phyloP scores from a whole-genome alignment of 1,140 invertebrate species.

The Diabrotica virgifera region DNA sequence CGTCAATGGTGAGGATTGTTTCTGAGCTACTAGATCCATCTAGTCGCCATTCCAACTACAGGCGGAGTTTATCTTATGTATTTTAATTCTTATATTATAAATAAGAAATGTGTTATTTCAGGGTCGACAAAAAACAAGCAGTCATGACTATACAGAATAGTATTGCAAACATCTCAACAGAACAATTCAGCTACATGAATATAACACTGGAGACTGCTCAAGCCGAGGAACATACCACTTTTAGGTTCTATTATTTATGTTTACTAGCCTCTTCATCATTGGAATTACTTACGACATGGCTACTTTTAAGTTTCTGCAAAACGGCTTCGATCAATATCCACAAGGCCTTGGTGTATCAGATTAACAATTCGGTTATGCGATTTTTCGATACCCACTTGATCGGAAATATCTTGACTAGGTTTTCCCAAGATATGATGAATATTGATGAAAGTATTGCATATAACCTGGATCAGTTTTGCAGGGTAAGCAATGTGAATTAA shows the following conservation, averaged over 20 bases:
- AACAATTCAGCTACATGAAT: conserved; percentile 4
- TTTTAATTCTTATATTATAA: too few species aligned
- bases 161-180: conserved; percentile 13
- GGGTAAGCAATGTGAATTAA: too few species aligned
- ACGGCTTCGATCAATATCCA: conserved; percentile 37
- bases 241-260: not conserved
- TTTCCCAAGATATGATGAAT: conserved; percentile 38
- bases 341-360: conserved; percentile 30
- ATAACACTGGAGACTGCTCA: too few species aligned
- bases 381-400: conserved; percentile 41
- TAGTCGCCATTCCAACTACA: too few species aligned
- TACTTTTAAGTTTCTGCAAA: conserved; percentile 20
- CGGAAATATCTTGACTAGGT: conserved; percentile 41
- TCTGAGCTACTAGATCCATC: too few species aligned
- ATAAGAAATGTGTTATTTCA: conserved; percentile 13
- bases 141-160: not conserved
- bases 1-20: too few species aligned
- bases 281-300: not conserved
- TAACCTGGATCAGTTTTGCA: conserved; percentile 27
- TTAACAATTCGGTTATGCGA: conserved; percentile 36
- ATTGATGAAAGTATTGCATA: conserved; percentile 37
- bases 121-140: conserved; percentile 28
- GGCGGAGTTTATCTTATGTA: too few species aligned
- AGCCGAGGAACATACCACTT: not conserved
- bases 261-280: not conserved